Percentiles rank a stretch among this genome's conserved stretches.
Conservation (phyloP, 92 coral and sea anemone genomes). For the Ricordea florida region DNA sequence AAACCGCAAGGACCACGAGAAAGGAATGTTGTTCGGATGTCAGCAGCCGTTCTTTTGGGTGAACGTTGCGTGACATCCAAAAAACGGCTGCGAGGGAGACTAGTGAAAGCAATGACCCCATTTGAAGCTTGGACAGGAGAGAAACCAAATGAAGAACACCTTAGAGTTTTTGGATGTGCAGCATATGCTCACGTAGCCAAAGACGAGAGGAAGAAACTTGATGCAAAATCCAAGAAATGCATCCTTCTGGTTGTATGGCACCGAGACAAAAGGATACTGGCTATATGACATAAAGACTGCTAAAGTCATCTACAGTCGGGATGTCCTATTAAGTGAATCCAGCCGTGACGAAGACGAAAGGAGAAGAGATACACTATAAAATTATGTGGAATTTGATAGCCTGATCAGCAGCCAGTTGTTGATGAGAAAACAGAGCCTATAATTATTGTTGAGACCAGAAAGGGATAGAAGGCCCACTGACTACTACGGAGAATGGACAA, state of each 20-base stretch:
- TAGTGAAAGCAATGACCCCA: conserved; percentile 43
- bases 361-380: background rate
- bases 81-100: too few species aligned
- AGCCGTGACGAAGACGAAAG: background rate
- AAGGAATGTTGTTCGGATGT: too few species aligned
- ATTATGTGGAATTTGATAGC: background rate
- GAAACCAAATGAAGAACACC: conserved; percentile 44
- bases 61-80: too few species aligned
- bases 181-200: conserved; percentile 56
- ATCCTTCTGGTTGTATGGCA: conserved; percentile 27
- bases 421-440: background rate
- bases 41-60: too few species aligned
- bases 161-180: conserved; percentile 37
- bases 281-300: conserved; percentile 20
- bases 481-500: background rate
- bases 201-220: conserved; percentile 58
- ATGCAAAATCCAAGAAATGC: conserved; percentile 48
- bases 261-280: conserved; percentile 40
- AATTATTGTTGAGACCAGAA: background rate
- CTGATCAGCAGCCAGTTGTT: background rate
- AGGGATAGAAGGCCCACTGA: background rate
- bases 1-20: too few species aligned
- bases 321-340: background rate
- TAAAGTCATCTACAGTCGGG: conserved; percentile 29
- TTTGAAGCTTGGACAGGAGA: conserved; percentile 62